These are phyloP conservation scores for Globia sparganii DNA, from an alignment of 2,888 invertebrate genomes.

Conservation along the genomic window DNA sequence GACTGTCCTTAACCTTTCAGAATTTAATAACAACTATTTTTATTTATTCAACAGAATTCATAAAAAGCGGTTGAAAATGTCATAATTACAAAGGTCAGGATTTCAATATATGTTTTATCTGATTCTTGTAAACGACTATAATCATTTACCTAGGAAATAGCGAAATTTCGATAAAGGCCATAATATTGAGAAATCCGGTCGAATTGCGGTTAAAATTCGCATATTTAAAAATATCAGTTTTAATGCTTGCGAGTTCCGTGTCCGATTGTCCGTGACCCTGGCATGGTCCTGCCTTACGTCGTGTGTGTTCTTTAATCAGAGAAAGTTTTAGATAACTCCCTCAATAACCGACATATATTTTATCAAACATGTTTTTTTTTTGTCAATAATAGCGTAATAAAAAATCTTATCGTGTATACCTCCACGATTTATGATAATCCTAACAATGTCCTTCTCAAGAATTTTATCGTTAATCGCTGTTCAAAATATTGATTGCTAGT, in stretches of 20 bases:
- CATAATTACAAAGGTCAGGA: neutral
- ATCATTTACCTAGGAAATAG: neutral
- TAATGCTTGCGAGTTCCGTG: neutral
- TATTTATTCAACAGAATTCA: no score
- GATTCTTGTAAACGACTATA: neutral
- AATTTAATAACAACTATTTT: neutral
- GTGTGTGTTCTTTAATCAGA: neutral
- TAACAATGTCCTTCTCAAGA: slow-evolving; percentile 11
- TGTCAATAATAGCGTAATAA: neutral
- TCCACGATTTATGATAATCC: slow-evolving; percentile 14
- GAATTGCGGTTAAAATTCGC: neutral
- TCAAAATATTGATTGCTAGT: neutral
- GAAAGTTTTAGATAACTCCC: slow-evolving; percentile 11
- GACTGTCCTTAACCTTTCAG: slow-evolving; percentile 11
- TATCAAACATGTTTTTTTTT: slow-evolving; percentile 1
- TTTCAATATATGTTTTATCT: neutral
- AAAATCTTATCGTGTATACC: slow-evolving; percentile 7
- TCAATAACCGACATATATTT: slow-evolving; percentile 21
- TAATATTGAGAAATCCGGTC: neutral
- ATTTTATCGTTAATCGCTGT: slow-evolving; percentile 12
- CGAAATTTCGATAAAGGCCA: neutral
- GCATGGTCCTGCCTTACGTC: neutral
- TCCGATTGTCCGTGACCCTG: neutral
- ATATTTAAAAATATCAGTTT: neutral
- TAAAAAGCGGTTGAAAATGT: neutral